Conservation (phyloP, 2,888 invertebrate genomes). For the Hyalella azteca region DNA sequence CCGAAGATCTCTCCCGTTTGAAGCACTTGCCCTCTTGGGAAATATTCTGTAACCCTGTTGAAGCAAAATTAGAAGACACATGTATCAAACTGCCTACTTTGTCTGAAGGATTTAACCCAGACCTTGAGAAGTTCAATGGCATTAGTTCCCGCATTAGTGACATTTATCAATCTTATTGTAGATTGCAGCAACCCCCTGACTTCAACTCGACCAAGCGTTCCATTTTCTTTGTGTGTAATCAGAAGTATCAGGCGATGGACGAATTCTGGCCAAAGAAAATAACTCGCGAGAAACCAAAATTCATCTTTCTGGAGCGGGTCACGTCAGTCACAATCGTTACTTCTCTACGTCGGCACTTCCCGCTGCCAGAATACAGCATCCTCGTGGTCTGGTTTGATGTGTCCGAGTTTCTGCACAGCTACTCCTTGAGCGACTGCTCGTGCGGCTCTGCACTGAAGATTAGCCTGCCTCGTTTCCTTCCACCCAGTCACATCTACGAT, state of each 20-base stretch:
- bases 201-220: not conserved
- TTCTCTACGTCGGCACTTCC: not conserved
- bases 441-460: not conserved
- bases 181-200: not conserved
- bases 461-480: not conserved
- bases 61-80: not conserved
- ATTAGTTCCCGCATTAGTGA: not conserved
- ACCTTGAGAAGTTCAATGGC: not conserved
- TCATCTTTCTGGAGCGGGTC: not conserved
- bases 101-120: not conserved
- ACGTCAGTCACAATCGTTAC: not conserved
- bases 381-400: conserved; percentile 31
- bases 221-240: conserved; percentile 22
- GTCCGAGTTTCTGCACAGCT: not conserved
- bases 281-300: conserved; percentile 6
- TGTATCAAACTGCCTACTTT: not conserved
- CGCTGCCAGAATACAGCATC: not conserved
- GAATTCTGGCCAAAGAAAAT: conserved; percentile 21
- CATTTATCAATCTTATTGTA: not conserved
- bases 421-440: conserved; percentile 1
- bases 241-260: conserved; percentile 17
- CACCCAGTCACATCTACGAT: not conserved
- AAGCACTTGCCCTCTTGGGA: conserved; percentile 16
- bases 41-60: not conserved
- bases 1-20: not conserved